phyloP scores from a whole-genome alignment of 2,888 invertebrate genomes.

The Elegia similella region DNA sequence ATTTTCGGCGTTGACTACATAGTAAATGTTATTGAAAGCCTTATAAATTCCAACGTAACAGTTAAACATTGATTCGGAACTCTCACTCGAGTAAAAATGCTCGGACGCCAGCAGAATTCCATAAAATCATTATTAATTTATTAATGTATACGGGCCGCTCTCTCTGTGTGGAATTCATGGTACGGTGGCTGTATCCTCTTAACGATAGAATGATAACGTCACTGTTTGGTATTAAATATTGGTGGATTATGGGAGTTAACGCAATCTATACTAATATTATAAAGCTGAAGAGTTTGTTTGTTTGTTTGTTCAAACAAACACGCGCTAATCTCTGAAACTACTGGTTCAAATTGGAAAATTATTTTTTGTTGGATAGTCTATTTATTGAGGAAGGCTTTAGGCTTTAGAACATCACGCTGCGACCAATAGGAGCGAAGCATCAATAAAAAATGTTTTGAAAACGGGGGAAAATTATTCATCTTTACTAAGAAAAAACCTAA shows the following conservation, averaged over 20 bases:
- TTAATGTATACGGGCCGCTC: slow-evolving; percentile 75
- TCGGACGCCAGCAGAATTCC: slow-evolving; percentile 70
- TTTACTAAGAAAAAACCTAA: too few relatives aligned
- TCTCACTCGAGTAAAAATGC: slow-evolving; percentile 54
- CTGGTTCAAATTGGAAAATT: too few relatives aligned
- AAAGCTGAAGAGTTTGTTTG: too few relatives aligned
- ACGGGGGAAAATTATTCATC: too few relatives aligned
- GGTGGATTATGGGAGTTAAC: slow-evolving; percentile 7
- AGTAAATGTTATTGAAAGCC: not conserved
- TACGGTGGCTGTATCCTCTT: slow-evolving; percentile 58
- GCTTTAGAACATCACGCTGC: too few relatives aligned
- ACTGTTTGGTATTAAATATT: slow-evolving; percentile 4
- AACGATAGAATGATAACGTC: slow-evolving; percentile 28
- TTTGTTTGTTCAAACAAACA: too few relatives aligned
- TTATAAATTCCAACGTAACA: slow-evolving; percentile 13
- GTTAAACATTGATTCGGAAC: slow-evolving; percentile 38
- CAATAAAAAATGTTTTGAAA: too few relatives aligned
- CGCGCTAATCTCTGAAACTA: too few relatives aligned
- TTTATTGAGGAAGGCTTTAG: too few relatives aligned
- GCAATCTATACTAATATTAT: not conserved
- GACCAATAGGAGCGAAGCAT: too few relatives aligned
- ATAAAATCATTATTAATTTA: slow-evolving; percentile 80
- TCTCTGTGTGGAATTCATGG: slow-evolving; percentile 71
- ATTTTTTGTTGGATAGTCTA: too few relatives aligned
- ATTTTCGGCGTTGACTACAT: not conserved